Evolutionary conservation across 2,797 vertebrate species (phyloP).

Genomic region (Dryobates pubescens): DNA sequence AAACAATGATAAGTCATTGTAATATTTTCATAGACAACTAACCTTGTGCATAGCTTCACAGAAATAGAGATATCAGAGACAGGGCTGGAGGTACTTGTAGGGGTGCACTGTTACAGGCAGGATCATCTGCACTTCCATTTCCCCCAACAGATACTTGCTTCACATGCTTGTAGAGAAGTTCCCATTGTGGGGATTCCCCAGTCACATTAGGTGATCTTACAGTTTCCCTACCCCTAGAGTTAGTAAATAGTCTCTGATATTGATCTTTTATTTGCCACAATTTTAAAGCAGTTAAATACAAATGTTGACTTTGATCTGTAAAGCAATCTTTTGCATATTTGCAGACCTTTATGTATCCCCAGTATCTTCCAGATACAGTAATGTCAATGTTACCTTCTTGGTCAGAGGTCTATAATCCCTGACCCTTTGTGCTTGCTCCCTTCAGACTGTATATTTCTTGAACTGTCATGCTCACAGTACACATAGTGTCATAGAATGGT

Average conservation of each 20-base stretch:
- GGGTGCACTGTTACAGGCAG: neutral
- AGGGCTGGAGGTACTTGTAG: neutral
- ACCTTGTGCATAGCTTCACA: neutral
- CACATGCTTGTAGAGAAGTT: neutral
- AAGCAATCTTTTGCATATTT: neutral
- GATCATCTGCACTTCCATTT: neutral
- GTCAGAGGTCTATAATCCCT: slow-evolving; percentile 18
- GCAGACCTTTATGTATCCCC: neutral
- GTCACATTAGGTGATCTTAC: neutral
- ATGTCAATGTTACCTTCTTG: neutral
- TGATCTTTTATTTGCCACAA: neutral
- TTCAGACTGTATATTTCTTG: neutral
- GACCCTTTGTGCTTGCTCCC: neutral
- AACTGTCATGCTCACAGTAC: neutral
- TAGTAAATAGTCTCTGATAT: neutral
- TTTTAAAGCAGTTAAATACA: neutral
- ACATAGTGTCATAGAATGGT: too few relatives aligned
- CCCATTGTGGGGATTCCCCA: neutral
- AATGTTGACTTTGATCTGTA: neutral
- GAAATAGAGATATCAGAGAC: neutral
- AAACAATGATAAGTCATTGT: neutral
- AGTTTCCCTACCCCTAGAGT: neutral
- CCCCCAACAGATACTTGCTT: neutral
- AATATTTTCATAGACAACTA: neutral
- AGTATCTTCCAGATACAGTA: neutral